Conservation (phyloP, 2,113 vertebrate species). For the Romanogobio albipinnatus region DNA sequence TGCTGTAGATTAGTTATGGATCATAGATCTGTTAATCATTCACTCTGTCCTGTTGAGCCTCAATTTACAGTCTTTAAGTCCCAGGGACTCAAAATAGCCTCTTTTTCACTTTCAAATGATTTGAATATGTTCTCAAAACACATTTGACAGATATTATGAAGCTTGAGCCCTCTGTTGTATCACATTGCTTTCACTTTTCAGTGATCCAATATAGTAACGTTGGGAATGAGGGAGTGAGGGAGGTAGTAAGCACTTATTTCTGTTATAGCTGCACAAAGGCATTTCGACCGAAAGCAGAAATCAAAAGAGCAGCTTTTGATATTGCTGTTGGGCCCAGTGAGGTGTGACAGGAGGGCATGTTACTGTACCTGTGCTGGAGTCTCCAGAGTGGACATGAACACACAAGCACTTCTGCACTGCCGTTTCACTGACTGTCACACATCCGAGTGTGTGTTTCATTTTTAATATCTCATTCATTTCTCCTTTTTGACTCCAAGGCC, state of each 20-base stretch:
- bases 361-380: not conserved
- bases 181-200: not conserved
- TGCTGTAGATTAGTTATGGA: not conserved
- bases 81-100: not conserved
- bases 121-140: not conserved
- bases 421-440: not conserved
- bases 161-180: not conserved
- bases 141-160: constrained; percentile 7
- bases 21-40: not conserved
- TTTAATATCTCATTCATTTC: not conserved
- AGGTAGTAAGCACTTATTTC: constrained; percentile 20
- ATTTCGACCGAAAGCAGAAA: not conserved
- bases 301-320: constrained; percentile 42
- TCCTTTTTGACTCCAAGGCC: not conserved
- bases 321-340: constrained; percentile 28
- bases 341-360: constrained; percentile 7
- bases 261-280: constrained; percentile 1
- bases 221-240: not conserved
- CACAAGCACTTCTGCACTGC: constrained; percentile 27
- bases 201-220: not conserved
- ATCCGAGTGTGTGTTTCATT: not conserved
- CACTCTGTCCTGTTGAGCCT: not conserved
- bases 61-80: not conserved
- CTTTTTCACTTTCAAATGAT: not conserved
- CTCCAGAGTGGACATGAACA: constrained; percentile 13